These are phyloP conservation scores for Accipiter virgatus DNA, from an alignment of 2,113 vertebrate genomes.

Conservation along the genomic window DNA sequence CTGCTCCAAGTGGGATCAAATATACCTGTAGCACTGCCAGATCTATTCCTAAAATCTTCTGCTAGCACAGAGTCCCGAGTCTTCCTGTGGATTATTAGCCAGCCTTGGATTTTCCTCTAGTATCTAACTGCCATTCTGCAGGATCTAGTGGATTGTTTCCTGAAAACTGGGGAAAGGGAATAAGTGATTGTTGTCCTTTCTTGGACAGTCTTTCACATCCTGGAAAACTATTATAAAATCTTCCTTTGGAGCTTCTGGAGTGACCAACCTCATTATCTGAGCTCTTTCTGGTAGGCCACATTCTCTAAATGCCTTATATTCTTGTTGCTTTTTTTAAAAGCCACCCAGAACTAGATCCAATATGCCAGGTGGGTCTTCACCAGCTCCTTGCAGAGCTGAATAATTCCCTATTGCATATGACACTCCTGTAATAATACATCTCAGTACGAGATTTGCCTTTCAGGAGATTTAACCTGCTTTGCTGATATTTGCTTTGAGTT, in stretches of 20 bases:
- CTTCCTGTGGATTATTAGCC: background rate
- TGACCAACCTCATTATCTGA: background rate
- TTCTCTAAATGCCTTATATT: background rate
- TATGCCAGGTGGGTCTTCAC: background rate
- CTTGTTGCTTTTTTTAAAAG: background rate
- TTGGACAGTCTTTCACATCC: background rate
- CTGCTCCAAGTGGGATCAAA: background rate
- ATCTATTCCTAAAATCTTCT: background rate
- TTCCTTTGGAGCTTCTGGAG: background rate
- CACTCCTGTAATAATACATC: background rate
- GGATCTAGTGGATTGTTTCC: background rate
- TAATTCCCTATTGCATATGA: background rate
- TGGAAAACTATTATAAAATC: background rate
- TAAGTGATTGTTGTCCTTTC: background rate
- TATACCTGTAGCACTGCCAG: background rate
- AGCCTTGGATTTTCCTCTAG: background rate
- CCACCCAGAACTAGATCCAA: background rate
- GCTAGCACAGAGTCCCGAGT: background rate
- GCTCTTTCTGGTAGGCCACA: background rate
- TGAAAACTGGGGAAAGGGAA: background rate
- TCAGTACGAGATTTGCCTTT: background rate
- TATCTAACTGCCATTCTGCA: background rate
- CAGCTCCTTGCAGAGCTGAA: background rate
- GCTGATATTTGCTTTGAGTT: background rate
- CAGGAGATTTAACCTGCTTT: background rate